A percentile compares a stretch with the other conserved stretches of the same genome.
Conservation (phyloP, 2,797 vertebrate genomes). For the Amblyopsis hoosieri region DNA sequence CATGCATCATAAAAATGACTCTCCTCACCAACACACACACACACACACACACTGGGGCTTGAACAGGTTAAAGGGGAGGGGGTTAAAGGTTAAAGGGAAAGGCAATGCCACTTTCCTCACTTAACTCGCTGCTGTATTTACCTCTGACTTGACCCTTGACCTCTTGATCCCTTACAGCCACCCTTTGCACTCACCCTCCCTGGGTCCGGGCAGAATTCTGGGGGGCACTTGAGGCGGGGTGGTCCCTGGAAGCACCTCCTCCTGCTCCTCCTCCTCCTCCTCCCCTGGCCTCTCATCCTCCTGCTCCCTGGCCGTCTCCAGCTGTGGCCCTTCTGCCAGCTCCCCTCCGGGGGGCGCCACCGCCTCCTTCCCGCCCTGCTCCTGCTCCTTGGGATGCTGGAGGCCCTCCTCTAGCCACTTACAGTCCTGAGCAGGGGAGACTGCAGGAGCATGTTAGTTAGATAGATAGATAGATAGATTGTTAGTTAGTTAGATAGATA, state of each 20-base stretch:
- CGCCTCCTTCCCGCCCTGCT: constrained; percentile 40
- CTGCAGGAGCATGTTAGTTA: constrained; percentile 35
- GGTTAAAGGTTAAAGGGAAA: too few species aligned
- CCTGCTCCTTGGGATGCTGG: constrained; percentile 44
- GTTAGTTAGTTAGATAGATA: too few species aligned
- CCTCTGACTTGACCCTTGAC: not conserved
- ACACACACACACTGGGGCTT: too few species aligned
- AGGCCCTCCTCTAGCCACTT: constrained; percentile 60
- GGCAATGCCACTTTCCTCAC: not conserved
- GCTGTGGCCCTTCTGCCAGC: constrained; percentile 58
- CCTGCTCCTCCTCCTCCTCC: constrained; percentile 61
- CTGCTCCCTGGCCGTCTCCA: constrained; percentile 53
- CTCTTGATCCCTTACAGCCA: not conserved
- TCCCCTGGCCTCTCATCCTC: constrained; percentile 54
- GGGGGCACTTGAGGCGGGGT: constrained; percentile 72
- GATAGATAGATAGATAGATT: too few species aligned
- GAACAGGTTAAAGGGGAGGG: too few species aligned
- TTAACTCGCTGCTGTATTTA: not conserved
- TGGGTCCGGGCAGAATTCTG: constrained; percentile 56
- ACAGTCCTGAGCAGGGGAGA: constrained; percentile 63
- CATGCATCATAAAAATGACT: too few species aligned
- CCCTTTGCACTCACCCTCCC: constrained; percentile 67
- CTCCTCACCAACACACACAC: too few species aligned
- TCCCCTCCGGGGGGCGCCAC: constrained; percentile 45
- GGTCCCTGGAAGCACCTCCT: constrained; percentile 56